Evolutionary conservation across 92 coral and sea anemone genomes (phyloP).

Genomic region (Epizoanthus illoricatus): DNA sequence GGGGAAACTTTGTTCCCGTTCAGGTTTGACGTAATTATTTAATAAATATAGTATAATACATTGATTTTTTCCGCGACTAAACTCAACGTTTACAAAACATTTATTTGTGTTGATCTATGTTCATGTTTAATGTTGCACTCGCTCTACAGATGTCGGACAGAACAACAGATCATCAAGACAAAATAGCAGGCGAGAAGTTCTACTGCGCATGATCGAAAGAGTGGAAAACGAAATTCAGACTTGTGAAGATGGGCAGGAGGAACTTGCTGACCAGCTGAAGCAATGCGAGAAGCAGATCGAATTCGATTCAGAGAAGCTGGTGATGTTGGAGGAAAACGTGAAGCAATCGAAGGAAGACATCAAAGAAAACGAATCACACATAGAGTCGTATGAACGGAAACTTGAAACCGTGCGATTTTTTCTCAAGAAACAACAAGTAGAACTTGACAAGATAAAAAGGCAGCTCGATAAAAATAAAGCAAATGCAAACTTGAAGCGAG

Average conservation of each 20-base stretch:
- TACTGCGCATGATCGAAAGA: conserved; percentile 84
- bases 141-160: conserved; percentile 52
- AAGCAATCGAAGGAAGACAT: conserved; percentile 62
- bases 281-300: conserved; percentile 74
- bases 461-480: conserved; percentile 59
- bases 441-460: conserved; percentile 73
- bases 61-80: too few species aligned
- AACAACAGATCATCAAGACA: conserved; percentile 42
- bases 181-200: conserved; percentile 64
- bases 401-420: conserved; percentile 82
- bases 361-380: conserved; percentile 52
- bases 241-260: conserved; percentile 67
- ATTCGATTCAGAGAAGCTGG: conserved; percentile 58
- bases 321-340: conserved; percentile 62
- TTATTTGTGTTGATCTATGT: not conserved
- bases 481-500: conserved; percentile 64
- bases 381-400: conserved; percentile 67
- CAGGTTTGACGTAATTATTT: too few species aligned
- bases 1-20: too few species aligned
- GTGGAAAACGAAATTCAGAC: conserved; percentile 72
- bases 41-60: too few species aligned
- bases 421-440: conserved; percentile 73
- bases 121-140: not conserved
- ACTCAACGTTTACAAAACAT: not conserved
- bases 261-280: conserved; percentile 61